Evolutionary conservation across 1,140 invertebrate species (phyloP), one percentile per base, ranked within the genome.

Genomic region (Tetramorium simillimum): DNA sequence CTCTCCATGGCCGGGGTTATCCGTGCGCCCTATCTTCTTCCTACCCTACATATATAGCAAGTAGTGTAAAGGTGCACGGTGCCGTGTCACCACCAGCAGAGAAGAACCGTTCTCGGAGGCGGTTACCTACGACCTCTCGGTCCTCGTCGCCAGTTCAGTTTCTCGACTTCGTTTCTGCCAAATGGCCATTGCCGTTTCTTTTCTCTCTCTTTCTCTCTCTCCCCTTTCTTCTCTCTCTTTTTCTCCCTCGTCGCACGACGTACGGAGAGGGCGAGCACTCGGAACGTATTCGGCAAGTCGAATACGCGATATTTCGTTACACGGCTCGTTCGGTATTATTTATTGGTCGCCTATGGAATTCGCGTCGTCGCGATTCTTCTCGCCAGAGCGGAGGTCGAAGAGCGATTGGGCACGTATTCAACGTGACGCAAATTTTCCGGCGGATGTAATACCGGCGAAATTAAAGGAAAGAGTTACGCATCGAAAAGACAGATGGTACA

Each of bases 381-480:
- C 69, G 21, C 14, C 12, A 6, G 21, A 24, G 10, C 33, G 78
- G 40, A 81, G 63, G 37, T 40, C 18, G 51, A 46, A 82, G 80
- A 82, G 69, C 67, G 80, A 84, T 84, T 84, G 80, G 80, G 69
- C 80, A 84, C 69, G 80, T 84, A 75, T 84, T 84, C 80, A 84
- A 84, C 69, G 80, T 84, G 80, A 84, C 80, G 69, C 53, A 84
- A 84, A 75, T 75, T 84, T 75, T 84, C 69, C 80, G 69, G 56
- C 37, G 80, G 53, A 84, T 24, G 80, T 84, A 73, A 84, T 73
- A 82, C 51, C 80, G 14, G 80, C 37, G 56, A 84, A 84, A 84
- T 84, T 84, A 84, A 84, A 84, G 80, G n/a, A 84, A 84, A 84
- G 80, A 84, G 80, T 84, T 84, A 84, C 49, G n/a, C 40, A 40